Base-by-base conservation (phyloP, 2,888 invertebrate genomes). In the Ennomos quercinarius region DNA sequence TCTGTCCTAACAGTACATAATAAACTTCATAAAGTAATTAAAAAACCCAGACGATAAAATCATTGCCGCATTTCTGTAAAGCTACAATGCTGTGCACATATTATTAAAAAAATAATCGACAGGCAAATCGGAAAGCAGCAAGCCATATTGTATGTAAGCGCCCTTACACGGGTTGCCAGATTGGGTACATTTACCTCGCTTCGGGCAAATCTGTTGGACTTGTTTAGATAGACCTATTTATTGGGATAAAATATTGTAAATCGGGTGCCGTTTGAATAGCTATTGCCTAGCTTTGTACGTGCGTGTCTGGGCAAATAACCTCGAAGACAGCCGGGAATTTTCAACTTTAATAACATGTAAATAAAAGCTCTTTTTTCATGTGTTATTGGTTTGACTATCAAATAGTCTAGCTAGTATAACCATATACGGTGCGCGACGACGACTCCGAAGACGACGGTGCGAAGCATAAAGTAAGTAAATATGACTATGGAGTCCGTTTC, bases 231-330 rank as follows among this genome's bases (percentile, higher is more conserved):
- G 55, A 47, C 42, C 50, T 61, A 55, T 61, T 51, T 61, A 55
- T 60, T 46, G 50, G 55, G 46, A 51, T 61, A 55, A 61, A 51
- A 61, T 47, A 61, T 55, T 51, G 60, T 61, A 51, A 61, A 61
- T 61, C 60, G 60, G 55, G 42, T 55, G 17, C 51, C 46, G 27
- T 49, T 54, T 43, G 47, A 39, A 59, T 44, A 55, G 47, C 35
- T 51, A 61, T 61, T 43, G 60, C 51, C 51, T 50, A 39, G 60
- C 51, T 61, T 56, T 43, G 55, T 47, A 61, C 54, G 59, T 54
- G 54, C 40, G 42, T 45, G 48, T 40, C 47, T 36, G 48, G 41
- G 54, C n/a, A 35, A 54, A 46, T 13, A 41, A 41, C 45, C 13
- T 41, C 11, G 44, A 41, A 58, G 37, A 43, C 42, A 36, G 45